Percentiles rank a stretch among this genome's conserved stretches.
These are phyloP conservation scores for Lasioglossum calceatum DNA, from an alignment of 2,888 invertebrate species.

Conservation along the genomic window DNA sequence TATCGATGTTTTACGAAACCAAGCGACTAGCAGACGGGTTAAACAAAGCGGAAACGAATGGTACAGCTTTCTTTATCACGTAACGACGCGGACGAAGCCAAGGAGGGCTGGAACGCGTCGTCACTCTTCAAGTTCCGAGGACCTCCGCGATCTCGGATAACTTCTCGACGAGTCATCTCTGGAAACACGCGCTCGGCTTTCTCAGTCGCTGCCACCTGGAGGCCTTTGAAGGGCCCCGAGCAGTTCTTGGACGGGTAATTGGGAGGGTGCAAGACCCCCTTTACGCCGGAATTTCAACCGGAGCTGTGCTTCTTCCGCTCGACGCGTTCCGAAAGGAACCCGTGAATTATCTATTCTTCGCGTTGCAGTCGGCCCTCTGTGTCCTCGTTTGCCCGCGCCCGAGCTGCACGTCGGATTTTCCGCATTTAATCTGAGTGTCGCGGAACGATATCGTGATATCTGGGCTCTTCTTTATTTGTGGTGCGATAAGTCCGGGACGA, in stretches of 20 bases:
- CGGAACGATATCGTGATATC: slow-evolving; percentile 56
- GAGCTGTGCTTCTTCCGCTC: background rate
- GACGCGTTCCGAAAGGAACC: background rate
- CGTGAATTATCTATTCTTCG: background rate
- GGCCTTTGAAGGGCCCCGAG: background rate
- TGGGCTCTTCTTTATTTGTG: slow-evolving; percentile 52
- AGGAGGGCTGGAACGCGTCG: background rate
- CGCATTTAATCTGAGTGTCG: slow-evolving; percentile 43
- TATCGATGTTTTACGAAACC: background rate
- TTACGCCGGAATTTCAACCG: background rate
- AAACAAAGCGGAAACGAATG: background rate
- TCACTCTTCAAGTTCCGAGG: background rate
- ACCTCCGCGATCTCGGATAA: slow-evolving; percentile 2
- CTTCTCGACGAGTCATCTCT: slow-evolving; percentile 4
- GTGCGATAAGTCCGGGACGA: slow-evolving; percentile 41
- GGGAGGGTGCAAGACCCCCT: background rate
- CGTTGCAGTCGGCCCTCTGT: background rate
- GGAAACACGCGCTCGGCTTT: slow-evolving; percentile 3
- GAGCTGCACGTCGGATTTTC: background rate
- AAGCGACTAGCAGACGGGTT: background rate
- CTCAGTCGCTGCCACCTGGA: background rate
- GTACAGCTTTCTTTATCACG: background rate
- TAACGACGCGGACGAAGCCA: background rate
- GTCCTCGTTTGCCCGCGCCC: background rate
- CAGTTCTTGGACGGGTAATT: background rate